Conservation (phyloP, 2,888 invertebrate genomes). For the Hirudinaria manillensis region DNA sequence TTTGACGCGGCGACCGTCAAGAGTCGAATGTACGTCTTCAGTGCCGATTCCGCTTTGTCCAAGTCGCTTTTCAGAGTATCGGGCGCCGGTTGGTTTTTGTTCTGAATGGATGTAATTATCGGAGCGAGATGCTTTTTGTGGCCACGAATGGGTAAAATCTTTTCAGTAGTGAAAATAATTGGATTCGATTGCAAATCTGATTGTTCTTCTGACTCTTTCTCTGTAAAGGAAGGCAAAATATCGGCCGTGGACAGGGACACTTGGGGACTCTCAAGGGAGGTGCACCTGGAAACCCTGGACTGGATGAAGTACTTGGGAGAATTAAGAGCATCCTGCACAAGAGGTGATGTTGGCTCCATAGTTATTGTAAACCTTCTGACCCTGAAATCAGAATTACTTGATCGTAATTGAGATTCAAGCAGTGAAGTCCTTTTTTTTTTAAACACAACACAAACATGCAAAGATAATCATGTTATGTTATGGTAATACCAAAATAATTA, state of each 20-base stretch:
- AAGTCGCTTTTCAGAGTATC: conserved; percentile 38
- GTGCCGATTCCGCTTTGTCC: conserved; percentile 36
- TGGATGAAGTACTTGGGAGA: conserved; percentile 9
- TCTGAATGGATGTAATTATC: not conserved
- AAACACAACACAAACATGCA: no score
- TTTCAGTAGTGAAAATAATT: conserved; percentile 22
- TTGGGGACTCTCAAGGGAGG: conserved; percentile 10
- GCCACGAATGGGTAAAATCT: conserved; percentile 19
- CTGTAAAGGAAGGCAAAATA: not conserved
- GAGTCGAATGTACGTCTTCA: conserved; percentile 40
- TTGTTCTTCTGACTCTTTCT: not conserved
- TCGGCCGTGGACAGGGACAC: not conserved
- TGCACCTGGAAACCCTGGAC: conserved; percentile 14
- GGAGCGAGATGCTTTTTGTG: not conserved
- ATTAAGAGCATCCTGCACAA: not conserved
- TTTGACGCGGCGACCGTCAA: conserved; percentile 36
- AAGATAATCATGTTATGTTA: no score
- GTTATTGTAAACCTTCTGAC: not conserved
- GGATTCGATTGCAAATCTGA: not conserved
- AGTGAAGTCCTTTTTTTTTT: not conserved
- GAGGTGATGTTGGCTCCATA: not conserved
- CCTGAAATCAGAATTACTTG: not conserved
- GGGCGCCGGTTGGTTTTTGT: not conserved
- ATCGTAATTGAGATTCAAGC: not conserved
- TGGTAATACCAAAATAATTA: no score